Conservation (phyloP, 2,113 vertebrate species). For the Scomber scombrus region DNA sequence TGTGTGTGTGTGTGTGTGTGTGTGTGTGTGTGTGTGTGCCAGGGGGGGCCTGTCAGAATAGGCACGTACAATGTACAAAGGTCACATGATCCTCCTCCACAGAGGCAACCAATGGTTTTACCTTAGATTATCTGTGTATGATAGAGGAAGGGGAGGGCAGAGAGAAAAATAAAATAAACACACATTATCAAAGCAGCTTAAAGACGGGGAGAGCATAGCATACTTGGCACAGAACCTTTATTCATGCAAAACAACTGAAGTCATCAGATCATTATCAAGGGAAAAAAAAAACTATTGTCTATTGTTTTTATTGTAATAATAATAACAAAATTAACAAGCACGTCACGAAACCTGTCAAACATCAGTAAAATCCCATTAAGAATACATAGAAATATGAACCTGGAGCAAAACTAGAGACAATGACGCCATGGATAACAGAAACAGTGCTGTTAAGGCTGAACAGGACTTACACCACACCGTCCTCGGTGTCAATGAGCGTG, state of each 20-base stretch:
- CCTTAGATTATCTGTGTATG: conserved; percentile 72
- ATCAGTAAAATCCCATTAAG: conserved; percentile 37
- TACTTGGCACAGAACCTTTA: conserved; percentile 70
- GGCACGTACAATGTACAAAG: conserved; percentile 61
- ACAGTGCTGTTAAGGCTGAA: neutral
- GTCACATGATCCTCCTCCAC: conserved; percentile 56
- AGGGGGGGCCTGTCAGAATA: conserved; percentile 36
- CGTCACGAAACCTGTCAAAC: conserved; percentile 17
- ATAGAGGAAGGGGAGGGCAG: conserved; percentile 35
- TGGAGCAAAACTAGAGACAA: conserved; percentile 14
- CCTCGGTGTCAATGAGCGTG: conserved; percentile 91
- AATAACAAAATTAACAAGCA: conserved; percentile 36
- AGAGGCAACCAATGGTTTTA: conserved; percentile 53
- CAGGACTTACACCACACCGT: conserved; percentile 86
- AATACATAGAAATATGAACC: conserved; percentile 39
- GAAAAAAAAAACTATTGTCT: conserved; percentile 39
- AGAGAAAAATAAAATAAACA: conserved; percentile 64
- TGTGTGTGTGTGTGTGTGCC: conserved; percentile 23
- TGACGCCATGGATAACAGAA: conserved; percentile 1
- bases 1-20: conserved; percentile 30
- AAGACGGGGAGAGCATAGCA: conserved; percentile 30
- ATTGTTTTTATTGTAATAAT: conserved; percentile 35
- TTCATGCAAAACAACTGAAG: conserved; percentile 68
- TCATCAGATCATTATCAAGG: conserved; percentile 50
- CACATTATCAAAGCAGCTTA: conserved; percentile 52